Evolutionary conservation across 2,888 invertebrate species (phyloP), one percentile per base, ranked within the genome.

Genomic region (Drosophila ustulata): DNA sequence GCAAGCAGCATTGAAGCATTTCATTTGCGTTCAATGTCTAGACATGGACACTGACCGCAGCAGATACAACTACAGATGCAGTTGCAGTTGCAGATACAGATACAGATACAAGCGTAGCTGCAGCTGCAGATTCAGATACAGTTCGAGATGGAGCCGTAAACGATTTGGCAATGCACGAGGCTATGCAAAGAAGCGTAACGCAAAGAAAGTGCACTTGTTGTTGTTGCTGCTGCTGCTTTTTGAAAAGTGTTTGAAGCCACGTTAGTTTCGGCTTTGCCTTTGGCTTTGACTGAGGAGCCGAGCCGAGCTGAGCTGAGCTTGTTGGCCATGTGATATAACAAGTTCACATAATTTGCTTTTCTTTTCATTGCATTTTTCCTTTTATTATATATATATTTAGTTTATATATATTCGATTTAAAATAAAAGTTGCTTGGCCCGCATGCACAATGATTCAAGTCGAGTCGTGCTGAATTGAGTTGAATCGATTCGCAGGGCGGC

Each of bases 171-270:
- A 82, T 84, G 84, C 82, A 75, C 69, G 75, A 51, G 61, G 34
- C 77, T 65, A 85, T 71, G 85, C 88, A 85, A 88, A 88, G 86
- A 88, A 88, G 85, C 85, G 88, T 86, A 85, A 88, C 85, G 85
- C 83, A 80, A 85, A 85, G 85, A 85, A 85, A 85, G 85, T 85
- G 78, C 80, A 82, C 32, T 64, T 69, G 52, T 63, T 53, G 61
- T 45, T 71, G 66, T 53, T 58, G 45, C 59, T 55, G 43, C 58
- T 56, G 61, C 39, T 72, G 67, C 55, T 57, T 67, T 72, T 59
- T 30, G 45, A 64, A 81, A 74, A 79, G 73, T 70, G 75, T 81
- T 80, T 78, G 64, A 79, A 73, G 66, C 66, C 65, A 62, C 66
- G 61, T 64, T 65, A 63, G 75, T 62, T 67, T 51, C 49, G 39